Base-by-base conservation (phyloP, 1,140 invertebrate species). In the Prorops nasuta region DNA sequence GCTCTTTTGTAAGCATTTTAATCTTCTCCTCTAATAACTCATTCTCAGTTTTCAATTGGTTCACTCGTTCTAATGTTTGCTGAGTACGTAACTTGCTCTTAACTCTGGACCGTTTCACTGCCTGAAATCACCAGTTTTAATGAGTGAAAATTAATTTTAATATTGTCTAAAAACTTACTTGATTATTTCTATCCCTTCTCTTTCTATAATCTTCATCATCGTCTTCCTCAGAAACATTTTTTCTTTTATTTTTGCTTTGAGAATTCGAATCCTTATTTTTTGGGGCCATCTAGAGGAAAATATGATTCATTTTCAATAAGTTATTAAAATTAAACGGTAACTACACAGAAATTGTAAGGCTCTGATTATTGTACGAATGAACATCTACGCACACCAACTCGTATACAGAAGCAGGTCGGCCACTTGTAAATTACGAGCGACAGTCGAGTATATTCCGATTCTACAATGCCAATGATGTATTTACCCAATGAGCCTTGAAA, bases 71-170 rank as follows among this genome's bases (percentile, higher is more conserved):
- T 40, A 90, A 78, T 3, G 91, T 94, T 65, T 93, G 87, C 58
- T 87, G 84, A n/a, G 91, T 88, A 48, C 84, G 79, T 60, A 88
- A 78, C 69, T 92, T 92, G 43, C 88, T 90, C 74, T 94, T 95
- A 28, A 88, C 90, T 56, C 93, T 81, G 53, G 90, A 92, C 63
- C 91, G 87, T 66, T 93, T 91, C 2, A 95, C 93, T 32, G 92
- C 92, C 85, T 88, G 61, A 14, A 78, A 80, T 66, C 54, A 38
- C 21, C 15, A 43, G 43, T 45, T 45, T 16, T 16, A 44, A 36
- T 12, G 2, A 49, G n/a, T n/a, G n/a, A n/a, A n/a, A n/a, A n/a
- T n/a, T n/a, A n/a, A n/a, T n/a, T n/a, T n/a, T n/a, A n/a, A n/a
- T n/a, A n/a, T n/a, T n/a, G n/a, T n/a, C n/a, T n/a, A n/a, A n/a